Evolutionary conservation across 2,113 vertebrate species (phyloP).

Genomic region (Ibidorhyncha struthersii): DNA sequence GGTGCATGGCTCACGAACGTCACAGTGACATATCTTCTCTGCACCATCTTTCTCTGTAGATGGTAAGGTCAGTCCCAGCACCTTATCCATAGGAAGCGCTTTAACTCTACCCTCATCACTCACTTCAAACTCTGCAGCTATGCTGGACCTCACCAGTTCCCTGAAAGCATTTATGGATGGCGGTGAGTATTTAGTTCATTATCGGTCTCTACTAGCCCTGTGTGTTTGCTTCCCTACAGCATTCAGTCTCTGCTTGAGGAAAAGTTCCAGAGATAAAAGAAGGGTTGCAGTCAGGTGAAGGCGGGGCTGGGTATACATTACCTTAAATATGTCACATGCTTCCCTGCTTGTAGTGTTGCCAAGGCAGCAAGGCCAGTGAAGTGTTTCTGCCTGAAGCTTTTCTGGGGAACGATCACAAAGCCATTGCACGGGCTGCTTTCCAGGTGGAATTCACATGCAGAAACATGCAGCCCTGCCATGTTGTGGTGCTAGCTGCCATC

Average conservation of each 20-base stretch:
- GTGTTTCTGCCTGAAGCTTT: constrained; percentile 37
- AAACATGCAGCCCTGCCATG: constrained; percentile 9
- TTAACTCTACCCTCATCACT: constrained; percentile 77
- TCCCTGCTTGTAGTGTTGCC: constrained; percentile 29
- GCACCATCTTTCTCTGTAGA: constrained; percentile 76
- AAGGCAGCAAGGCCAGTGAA: constrained; percentile 46
- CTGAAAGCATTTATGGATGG: constrained; percentile 84
- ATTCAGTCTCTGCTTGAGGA: background rate
- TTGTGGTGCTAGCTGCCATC: background rate
- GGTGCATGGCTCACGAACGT: background rate
- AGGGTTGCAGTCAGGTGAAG: constrained; percentile 56
- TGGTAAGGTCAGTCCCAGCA: constrained; percentile 82
- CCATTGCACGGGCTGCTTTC: background rate
- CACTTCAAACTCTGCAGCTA: constrained; percentile 79
- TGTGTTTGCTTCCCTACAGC: background rate
- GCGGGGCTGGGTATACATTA: constrained; percentile 1
- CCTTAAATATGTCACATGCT: constrained; percentile 51
- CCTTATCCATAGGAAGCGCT: constrained; percentile 80
- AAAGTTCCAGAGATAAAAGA: background rate
- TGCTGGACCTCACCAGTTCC: constrained; percentile 83
- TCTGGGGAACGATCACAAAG: constrained; percentile 24
- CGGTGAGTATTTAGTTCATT: constrained; percentile 74
- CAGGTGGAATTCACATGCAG: constrained; percentile 42
- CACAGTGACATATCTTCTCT: constrained; percentile 31
- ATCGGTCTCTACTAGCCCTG: background rate